Evolutionary conservation across 2,113 vertebrate genomes (phyloP), one percentile per base, ranked within the genome.

Genomic region (Oriolus oriolus): DNA sequence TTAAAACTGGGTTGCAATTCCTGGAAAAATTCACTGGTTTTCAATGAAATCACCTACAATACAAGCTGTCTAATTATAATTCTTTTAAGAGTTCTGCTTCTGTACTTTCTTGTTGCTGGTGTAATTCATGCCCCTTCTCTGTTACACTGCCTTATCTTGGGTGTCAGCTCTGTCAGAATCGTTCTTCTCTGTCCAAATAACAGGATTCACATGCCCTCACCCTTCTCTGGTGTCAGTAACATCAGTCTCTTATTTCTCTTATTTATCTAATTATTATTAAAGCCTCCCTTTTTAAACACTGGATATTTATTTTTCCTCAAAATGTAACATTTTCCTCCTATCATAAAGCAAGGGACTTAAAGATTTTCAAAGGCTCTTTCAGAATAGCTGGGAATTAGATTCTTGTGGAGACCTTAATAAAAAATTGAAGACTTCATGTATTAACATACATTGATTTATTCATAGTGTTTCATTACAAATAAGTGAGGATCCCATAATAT

Each of bases 401-500:
- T 97, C 84, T 97, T 77, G 82, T 75, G 82, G 94, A 97, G 90
- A 74, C 89, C 96, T 97, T 98, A 96, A 98, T 98, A 97, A 98
- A 98, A 98, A 97, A 97, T 98, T 93, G 96, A 98, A 97, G 97
- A 70, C 93, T 94, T 85, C 60, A 53, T 97, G 95, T 98, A 98
- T 98, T 98, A 98, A 98, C 98, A 98, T 98, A 97, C 97, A 98
- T 98, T 98, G 98, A 99, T 97, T 98, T 98, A 98, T 98, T 99
- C 97, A 97, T 97, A 94, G 97, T 98, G 98, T 98, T 98, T 98
- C 98, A 98, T 98, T 98, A 98, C 97, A 98, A 98, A 97, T 97
- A 97, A 98, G 97, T 42, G 68, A 98, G 96, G 96, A 82, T 97
- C 96, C 97, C 98, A 95, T 96, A 97, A 97, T 96, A 98, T 92